Base-by-base conservation (phyloP, 2,113 vertebrate genomes). In the Periophthalmus modestus region DNA sequence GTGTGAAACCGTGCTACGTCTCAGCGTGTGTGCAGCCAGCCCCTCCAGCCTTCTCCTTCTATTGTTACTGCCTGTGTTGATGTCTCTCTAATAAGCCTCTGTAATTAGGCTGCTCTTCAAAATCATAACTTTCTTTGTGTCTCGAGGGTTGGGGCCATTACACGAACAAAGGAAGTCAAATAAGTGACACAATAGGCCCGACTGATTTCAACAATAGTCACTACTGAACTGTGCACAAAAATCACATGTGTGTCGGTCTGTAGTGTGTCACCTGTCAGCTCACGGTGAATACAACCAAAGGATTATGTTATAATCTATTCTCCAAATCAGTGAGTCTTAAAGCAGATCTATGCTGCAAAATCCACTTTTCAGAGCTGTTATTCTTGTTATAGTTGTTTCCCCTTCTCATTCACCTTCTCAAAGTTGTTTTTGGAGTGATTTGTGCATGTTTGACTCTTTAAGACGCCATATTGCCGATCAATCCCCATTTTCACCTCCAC, bases 41-140 rank as follows among this genome's bases (percentile, higher is more conserved):
- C 76, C 86, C 79, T 71, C 66, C 13, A 66, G 80, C 72, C 72
- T 74, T 69, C 33, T 55, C 14, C 74, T 50, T 68, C 66, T 68
- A 59, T 81, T 78, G 77, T 86, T 85, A 54, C 75, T 85, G 76
- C 71, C 43, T 0, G 57, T 57, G 76, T 75, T 82, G 74, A 85
- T 47, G 18, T 81, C 75, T 78, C 78, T 77, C 74, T 82, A 90
- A 88, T 86, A 84, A 82, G 81, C 76, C 52, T 57, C 59, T 5
- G 79, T 90, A 89, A 90, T 91, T 91, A 90, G 82, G 73, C 55
- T n/a, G 61, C 82, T 88, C 76, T 85, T 86, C 73, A 81, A 84
- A 88, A 88, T 77, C 74, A 68, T 71, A 48, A 83, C 78, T 81
- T 87, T 65, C 80, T 36, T 88, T 87, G 79, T 84, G 77, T 74